Evolutionary conservation across 2,797 vertebrate species (phyloP).

Genomic region (Channallabes apus): DNA sequence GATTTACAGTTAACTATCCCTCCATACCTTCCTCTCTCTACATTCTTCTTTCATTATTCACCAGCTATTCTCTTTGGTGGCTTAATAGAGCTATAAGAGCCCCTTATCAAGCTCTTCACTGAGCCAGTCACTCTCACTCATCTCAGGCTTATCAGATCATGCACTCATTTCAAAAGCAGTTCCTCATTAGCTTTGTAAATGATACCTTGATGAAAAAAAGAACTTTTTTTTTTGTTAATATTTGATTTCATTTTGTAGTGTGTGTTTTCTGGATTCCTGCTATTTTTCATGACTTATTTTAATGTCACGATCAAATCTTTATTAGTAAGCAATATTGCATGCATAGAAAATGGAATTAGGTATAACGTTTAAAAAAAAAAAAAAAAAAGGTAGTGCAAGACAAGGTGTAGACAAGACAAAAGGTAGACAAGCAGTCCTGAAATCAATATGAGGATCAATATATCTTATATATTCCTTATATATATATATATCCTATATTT

Average conservation of each 20-base stretch:
- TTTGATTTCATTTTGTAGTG: neutral
- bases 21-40: constrained; percentile 16
- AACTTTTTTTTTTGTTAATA: neutral
- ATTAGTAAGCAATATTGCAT: neutral
- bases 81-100: constrained; percentile 25
- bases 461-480: too few species aligned
- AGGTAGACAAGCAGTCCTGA: neutral
- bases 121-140: constrained; percentile 6
- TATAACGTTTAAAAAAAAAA: neutral
- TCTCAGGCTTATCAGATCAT: constrained; percentile 6
- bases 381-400: neutral
- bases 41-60: constrained; percentile 14
- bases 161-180: neutral
- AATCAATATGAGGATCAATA: too few species aligned
- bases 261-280: neutral
- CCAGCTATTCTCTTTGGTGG: constrained; percentile 19
- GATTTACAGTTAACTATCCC: neutral
- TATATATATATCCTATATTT: too few species aligned
- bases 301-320: neutral
- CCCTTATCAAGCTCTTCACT: constrained; percentile 25
- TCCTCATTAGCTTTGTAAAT: neutral
- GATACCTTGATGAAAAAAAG: neutral
- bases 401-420: too few species aligned
- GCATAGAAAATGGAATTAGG: neutral
- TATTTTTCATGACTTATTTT: neutral